Evolutionary conservation across 2,888 invertebrate species (phyloP).

Genomic region (Agelastica alni): DNA sequence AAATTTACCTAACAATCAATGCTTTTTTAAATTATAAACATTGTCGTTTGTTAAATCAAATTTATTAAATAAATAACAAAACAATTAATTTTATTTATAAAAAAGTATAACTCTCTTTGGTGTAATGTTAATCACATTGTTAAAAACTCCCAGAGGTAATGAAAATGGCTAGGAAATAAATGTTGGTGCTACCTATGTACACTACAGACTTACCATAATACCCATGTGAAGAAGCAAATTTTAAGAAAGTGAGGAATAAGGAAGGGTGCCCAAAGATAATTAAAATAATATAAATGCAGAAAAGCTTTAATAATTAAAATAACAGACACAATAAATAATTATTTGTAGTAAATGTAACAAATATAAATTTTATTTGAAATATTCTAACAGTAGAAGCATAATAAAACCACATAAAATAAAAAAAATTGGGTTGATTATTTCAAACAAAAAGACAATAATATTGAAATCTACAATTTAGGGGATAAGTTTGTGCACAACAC

Average conservation of each 20-base stretch:
- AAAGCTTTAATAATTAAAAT: constrained; percentile 50
- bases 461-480: constrained; percentile 14
- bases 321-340: constrained; percentile 52
- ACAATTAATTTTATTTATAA: too few species aligned
- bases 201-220: constrained; percentile 10
- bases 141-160: too few species aligned
- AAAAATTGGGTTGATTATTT: constrained; percentile 2
- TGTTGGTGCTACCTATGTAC: background rate
- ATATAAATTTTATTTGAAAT: constrained; percentile 38
- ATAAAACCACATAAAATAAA: background rate
- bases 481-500: constrained; percentile 5
- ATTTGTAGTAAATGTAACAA: constrained; percentile 44
- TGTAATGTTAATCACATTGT: too few species aligned
- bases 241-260: constrained; percentile 21
- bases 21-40: too few species aligned
- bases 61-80: too few species aligned
- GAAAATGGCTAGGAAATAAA: too few species aligned
- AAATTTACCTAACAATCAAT: too few species aligned
- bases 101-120: too few species aligned
- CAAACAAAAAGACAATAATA: constrained; percentile 8
- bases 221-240: background rate
- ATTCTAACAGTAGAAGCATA: constrained; percentile 20
- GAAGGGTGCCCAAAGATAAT: constrained; percentile 38
- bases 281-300: constrained; percentile 43
- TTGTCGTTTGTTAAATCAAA: too few species aligned